Conservation (phyloP, 1,140 invertebrate species). For the Lordiphosa clarofinis region DNA sequence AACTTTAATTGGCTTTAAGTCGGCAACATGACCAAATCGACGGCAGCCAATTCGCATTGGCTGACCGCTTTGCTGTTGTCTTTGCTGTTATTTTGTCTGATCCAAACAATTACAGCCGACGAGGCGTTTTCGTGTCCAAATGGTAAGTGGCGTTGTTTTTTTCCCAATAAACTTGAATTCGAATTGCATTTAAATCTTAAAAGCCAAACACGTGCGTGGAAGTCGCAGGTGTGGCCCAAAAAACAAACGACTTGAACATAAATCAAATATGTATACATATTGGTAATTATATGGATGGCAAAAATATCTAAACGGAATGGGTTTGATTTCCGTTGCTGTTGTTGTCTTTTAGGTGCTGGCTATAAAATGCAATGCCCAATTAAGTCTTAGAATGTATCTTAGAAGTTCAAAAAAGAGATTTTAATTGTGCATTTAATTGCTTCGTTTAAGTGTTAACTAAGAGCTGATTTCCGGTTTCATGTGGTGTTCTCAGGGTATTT, state of each 20-base stretch:
- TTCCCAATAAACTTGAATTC: conserved; percentile 30
- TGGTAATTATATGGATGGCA: conserved; percentile 44
- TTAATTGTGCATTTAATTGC: conserved; percentile 41
- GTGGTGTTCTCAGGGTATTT: conserved; percentile 1
- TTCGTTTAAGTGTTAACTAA: conserved; percentile 12
- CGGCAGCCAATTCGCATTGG: conserved; percentile 74
- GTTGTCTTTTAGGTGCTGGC: conserved; percentile 12
- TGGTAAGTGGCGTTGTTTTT: conserved; percentile 45
- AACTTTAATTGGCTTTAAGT: conserved; percentile 59
- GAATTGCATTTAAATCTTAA: conserved; percentile 31
- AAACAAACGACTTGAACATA: conserved; percentile 31
- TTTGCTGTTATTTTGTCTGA: conserved; percentile 45
- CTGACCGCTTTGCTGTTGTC: conserved; percentile 68
- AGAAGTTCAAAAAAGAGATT: conserved; percentile 12
- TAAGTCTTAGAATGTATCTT: conserved; percentile 23
- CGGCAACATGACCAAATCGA: conserved; percentile 63
- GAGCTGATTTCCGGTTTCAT: conserved; percentile 26
- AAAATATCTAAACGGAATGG: conserved; percentile 17
- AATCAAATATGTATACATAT: conserved; percentile 49
- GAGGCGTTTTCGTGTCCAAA: conserved; percentile 72
- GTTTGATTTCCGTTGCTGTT: conserved; percentile 38
- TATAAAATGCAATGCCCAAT: conserved; percentile 14
- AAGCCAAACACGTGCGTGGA: conserved; percentile 47
- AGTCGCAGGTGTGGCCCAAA: conserved; percentile 52
- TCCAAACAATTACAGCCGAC: conserved; percentile 53